These are phyloP conservation scores for Drosophila rellima DNA, from an alignment of 2,888 invertebrate genomes.

Conservation along the genomic window DNA sequence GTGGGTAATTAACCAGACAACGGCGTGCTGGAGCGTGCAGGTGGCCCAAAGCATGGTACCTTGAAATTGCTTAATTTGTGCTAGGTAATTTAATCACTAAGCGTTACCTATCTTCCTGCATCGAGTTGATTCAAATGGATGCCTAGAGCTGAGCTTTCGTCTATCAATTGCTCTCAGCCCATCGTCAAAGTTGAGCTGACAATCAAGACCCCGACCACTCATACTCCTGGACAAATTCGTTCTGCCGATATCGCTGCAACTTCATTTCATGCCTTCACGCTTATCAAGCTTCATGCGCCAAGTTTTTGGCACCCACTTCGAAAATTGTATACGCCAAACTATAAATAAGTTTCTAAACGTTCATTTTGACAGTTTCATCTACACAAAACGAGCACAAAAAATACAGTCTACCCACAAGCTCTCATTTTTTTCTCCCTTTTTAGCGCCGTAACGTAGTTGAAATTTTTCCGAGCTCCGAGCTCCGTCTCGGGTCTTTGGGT, in stretches of 20 bases:
- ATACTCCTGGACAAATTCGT: slow-evolving; percentile 1
- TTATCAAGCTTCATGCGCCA: slow-evolving; percentile 58
- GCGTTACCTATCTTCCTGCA: slow-evolving; percentile 1
- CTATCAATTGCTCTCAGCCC: slow-evolving; percentile 40
- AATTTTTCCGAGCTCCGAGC: slow-evolving; percentile 24
- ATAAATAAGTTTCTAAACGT: slow-evolving; percentile 81
- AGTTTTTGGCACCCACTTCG: slow-evolving; percentile 54
- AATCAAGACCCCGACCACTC: too few relatives aligned
- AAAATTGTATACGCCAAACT: slow-evolving; percentile 64
- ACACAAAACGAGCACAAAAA: slow-evolving; percentile 40
- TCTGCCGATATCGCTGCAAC: slow-evolving; percentile 28
- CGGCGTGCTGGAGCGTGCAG: slow-evolving; percentile 52
- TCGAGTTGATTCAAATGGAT: slow-evolving; percentile 15
- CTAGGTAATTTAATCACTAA: slow-evolving; percentile 65
- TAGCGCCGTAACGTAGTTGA: slow-evolving; percentile 43
- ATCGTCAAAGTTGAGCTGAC: slow-evolving; percentile 31
- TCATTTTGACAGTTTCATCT: slow-evolving; percentile 78
- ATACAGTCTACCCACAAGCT: slow-evolving; percentile 24
- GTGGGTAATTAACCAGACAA: slow-evolving; percentile 74
- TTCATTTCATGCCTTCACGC: slow-evolving; percentile 68
- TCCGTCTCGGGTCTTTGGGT: slow-evolving; percentile 36
- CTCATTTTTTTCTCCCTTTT: slow-evolving; percentile 9
- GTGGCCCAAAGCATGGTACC: slow-evolving; percentile 51
- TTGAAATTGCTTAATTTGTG: slow-evolving; percentile 74
- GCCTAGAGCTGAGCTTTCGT: slow-evolving; percentile 9